Evolutionary conservation across 2,113 vertebrate genomes (phyloP), one percentile per base, ranked within the genome.

Genomic region (Caloenas nicobarica): DNA sequence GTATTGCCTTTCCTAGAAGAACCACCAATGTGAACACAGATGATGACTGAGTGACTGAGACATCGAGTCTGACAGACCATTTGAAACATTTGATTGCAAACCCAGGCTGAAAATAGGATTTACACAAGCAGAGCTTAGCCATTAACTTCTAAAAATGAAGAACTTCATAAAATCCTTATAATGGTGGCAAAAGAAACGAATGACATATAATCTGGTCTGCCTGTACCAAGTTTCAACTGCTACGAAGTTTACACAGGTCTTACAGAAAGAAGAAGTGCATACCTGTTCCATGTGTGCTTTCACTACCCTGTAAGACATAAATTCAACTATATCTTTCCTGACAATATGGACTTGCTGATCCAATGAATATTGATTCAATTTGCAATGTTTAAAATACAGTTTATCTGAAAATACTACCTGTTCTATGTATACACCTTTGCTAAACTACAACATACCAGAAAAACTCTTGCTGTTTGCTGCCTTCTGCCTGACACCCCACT

Each of bases 221-320:
- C 9, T 33, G 14, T 40, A 84, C n/a, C 51, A 9, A 33, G 15
- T 68, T 83, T 60, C 5, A 72, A 57, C 42, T 46, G 31, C 76
- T 80, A 44, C 17, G n/a, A 66, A 64, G 48, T 60, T 12, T 60
- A 17, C 36, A 81, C 18, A 65, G 57, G 48, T 95, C 57, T 48
- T 77, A 8, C 24, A 78, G 46, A 66, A 71, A 69, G 28, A 46
- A 38, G 22, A 95, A 38, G 16, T 38, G 29, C 9, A 2, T 16
- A 78, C 13, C 15, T 74, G 15, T 68, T 71, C 36, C 23, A 61
- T 40, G 34, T 68, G 38, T 22, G 33, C 25, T 58, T 81, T 50
- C 5, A 1, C 15, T 26, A 18, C 8, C 6, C 60, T 53, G 2
- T 36, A 76, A 71, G 7, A 86, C 1, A 0, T 7, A 54, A 53